These are phyloP conservation scores for Pteria penguin DNA, from an alignment of 2,888 invertebrate species.

Conservation along the genomic window DNA sequence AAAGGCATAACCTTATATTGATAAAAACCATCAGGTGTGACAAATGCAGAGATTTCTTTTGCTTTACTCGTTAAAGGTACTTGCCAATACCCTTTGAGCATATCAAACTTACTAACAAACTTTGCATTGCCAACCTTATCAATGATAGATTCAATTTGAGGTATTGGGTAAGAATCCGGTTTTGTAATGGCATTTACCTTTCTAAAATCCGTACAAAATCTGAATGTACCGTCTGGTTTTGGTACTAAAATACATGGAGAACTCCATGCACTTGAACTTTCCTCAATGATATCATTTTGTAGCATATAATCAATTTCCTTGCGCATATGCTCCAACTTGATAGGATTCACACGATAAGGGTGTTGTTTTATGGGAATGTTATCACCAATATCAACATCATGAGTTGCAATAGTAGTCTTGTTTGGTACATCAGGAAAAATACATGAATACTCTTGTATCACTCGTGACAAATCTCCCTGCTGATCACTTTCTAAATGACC, in stretches of 20 bases:
- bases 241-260: constrained; percentile 54
- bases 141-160: constrained; percentile 59
- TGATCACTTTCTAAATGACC: no score
- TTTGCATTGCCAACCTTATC: constrained; percentile 52
- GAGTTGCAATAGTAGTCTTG: constrained; percentile 33
- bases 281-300: constrained; percentile 55
- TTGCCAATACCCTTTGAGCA: constrained; percentile 53
- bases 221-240: constrained; percentile 40
- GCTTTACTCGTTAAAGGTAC: constrained; percentile 52
- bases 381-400: constrained; percentile 42
- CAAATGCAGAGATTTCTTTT: constrained; percentile 53
- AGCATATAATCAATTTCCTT: constrained; percentile 52
- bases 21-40: constrained; percentile 45
- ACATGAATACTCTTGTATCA: constrained; percentile 41
- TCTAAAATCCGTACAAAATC: constrained; percentile 56
- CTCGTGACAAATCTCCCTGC: constrained; percentile 25
- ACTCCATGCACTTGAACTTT: constrained; percentile 52
- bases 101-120: constrained; percentile 55
- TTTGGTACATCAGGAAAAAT: constrained; percentile 48
- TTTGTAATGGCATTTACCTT: constrained; percentile 56
- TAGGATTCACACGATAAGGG: constrained; percentile 46
- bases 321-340: constrained; percentile 33
- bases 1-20: constrained; percentile 56
- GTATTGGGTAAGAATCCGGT: constrained; percentile 56
- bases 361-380: constrained; percentile 46